A percentile compares a stretch with the other conserved stretches of the same genome.
Conservation (phyloP, 1,140 invertebrate genomes). For the Solen grandis region DNA sequence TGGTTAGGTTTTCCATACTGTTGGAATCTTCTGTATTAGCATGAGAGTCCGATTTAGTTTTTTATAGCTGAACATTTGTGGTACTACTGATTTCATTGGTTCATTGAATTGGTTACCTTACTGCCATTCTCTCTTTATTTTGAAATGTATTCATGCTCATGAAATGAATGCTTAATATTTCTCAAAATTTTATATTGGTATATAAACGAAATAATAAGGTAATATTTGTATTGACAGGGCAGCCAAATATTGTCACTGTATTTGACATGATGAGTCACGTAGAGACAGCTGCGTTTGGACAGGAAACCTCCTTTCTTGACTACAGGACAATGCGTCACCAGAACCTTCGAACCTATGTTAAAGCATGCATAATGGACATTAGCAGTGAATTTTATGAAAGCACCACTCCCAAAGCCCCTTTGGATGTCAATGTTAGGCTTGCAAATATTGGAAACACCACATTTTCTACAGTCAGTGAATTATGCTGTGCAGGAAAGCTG, state of each 20-base stretch:
- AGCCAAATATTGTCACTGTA: slow-evolving; percentile 66
- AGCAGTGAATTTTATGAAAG: slow-evolving; percentile 67
- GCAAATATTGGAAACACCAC: slow-evolving; percentile 61
- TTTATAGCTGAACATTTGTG: too few species aligned
- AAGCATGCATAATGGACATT: slow-evolving; percentile 65
- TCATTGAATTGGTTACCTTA: too few species aligned
- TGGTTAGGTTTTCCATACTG: too few species aligned
- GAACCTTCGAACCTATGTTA: slow-evolving; percentile 60
- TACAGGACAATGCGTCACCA: slow-evolving; percentile 56
- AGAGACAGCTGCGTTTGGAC: slow-evolving; percentile 65
- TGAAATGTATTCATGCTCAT: too few species aligned
- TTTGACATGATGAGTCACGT: slow-evolving; percentile 71
- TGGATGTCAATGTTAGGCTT: slow-evolving; percentile 61
- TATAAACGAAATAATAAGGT: too few species aligned
- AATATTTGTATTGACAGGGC: slow-evolving; percentile 57
- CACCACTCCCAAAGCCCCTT: slow-evolving; percentile 68
- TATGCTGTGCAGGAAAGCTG: slow-evolving; percentile 66
- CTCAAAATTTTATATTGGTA: too few species aligned
- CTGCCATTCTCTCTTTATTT: too few species aligned
- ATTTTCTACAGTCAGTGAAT: slow-evolving; percentile 60
- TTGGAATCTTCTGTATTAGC: too few species aligned
- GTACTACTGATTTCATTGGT: too few species aligned
- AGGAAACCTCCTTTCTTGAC: slow-evolving; percentile 62
- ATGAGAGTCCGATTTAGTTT: too few species aligned
- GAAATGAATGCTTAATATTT: too few species aligned